Evolutionary conservation across 2,797 vertebrate genomes (phyloP), one percentile per base, ranked within the genome.

Genomic region (Acanthurus lineatus): DNA sequence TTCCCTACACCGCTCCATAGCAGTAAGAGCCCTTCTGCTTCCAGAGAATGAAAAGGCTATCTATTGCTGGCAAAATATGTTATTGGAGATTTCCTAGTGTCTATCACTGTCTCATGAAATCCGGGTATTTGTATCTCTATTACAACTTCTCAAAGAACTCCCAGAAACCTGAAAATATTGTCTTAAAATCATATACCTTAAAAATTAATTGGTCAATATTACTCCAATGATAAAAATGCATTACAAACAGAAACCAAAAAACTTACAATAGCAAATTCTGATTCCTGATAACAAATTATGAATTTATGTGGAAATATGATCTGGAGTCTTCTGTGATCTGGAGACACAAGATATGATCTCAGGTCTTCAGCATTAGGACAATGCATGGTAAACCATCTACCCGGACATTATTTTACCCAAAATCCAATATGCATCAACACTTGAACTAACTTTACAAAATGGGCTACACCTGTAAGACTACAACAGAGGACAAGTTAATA

Each of bases 31-130:
- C 56, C n/a, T 56, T 25, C 63, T 32, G 60, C 56, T 72, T 15
- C 19, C 45, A n/a, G 58, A 2, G 5, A 60, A 77, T 76, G 45
- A 78, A 66, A 61, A 56, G 15, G 48, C 68, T 32, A 12, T 32
- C 32, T 65, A 6, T 14, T 19, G 28, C 76, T 58, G 57, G 69
- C 62, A 74, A 25, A 40, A 22, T 15, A 59, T 84, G 32, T 65
- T 20, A 48, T 51, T 22, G 71, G 38, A 49, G 17, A 19, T 62
- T 59, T 70, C 58, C 40, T 20, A 16, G 17, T 52, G 22, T 66
- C 48, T 61, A 9, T 44, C 9, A 15, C 52, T 32, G 51, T 54
- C 61, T 76, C 22, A 4, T 1, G 3, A 5, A 69, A 62, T 17
- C 54, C 58, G 65, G 60, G 64, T 16, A 25, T 58, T 4, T 35